Evolutionary conservation across 2,888 invertebrate species (phyloP), one percentile per base, ranked within the genome.

Genomic region (Sinohyriopsis cumingii): DNA sequence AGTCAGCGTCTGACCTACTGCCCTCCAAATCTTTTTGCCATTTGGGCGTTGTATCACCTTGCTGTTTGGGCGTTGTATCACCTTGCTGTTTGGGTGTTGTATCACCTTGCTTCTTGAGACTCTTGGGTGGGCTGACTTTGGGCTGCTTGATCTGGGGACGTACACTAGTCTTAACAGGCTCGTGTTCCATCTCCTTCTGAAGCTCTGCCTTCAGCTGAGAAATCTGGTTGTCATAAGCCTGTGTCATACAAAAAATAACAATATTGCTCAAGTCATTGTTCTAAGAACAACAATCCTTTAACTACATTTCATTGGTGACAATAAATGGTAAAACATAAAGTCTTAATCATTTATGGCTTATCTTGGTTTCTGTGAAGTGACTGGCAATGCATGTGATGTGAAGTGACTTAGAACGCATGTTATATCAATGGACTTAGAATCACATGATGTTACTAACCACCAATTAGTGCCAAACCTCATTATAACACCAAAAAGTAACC

Each of bases 91-190:
- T 76, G 20, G 74, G 71, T 9, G 78, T 68, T 5, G 76, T 76
- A n/a, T 66, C 67, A 24, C 72, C 70, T n/a, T 67, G 67, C 62
- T 63, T 69, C 72, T 70, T 77, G 18, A 73, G 59, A 7, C 45
- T 65, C 62, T 81, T 81, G 56, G 73, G 59, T 9, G 79, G 74
- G 57, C 77, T 81, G 63, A 84, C 84, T 65, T 83, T 82, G 59
- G 91, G 91, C 73, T 91, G 89, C 76, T 91, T 91, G 68, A 91
- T 91, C 84, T 90, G 89, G 9, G 91, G 91, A 65, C 87, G 88
- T 1, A 90, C 89, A 22, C 84, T 79, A 24, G 84, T 69, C 54
- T 81, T 78, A 1, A 73, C 64, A 1, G 79, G 76, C 60, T 84
- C 84, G 45, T 82, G 76, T 70, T 90, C 88, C 71, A 87, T 82